Evolutionary conservation across 2,113 vertebrate species (phyloP).

Genomic region (Daboia siamensis): DNA sequence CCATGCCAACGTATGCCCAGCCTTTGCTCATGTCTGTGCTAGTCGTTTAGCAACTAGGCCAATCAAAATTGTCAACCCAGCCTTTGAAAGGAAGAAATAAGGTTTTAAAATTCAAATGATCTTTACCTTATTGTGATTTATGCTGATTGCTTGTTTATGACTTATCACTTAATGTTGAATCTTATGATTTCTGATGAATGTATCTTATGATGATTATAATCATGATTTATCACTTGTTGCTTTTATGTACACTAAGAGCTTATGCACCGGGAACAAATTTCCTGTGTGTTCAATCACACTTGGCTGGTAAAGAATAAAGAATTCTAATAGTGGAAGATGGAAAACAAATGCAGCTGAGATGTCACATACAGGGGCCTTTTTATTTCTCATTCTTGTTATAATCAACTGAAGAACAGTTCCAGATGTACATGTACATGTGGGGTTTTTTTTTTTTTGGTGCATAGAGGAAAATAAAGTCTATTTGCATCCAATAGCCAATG

Average conservation of each 20-base stretch:
- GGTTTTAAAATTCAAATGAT: constrained; percentile 15
- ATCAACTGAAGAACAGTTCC: not conserved
- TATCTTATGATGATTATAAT: not conserved
- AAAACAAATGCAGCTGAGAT: not conserved
- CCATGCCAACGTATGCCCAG: not conserved
- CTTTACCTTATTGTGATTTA: not conserved
- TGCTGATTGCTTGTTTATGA: not conserved
- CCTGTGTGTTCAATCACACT: not conserved
- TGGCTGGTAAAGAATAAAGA: not conserved
- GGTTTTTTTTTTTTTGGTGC: not conserved
- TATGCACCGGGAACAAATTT: not conserved
- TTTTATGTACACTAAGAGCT: not conserved
- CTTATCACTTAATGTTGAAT: not conserved
- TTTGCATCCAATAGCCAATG: not conserved
- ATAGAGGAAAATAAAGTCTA: not conserved
- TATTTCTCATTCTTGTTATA: not conserved
- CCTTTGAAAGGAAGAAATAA: not conserved
- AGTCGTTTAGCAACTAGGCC: not conserved
- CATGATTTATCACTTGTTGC: not conserved
- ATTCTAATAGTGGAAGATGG: not conserved
- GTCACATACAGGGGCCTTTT: not conserved
- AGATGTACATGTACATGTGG: not conserved
- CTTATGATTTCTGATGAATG: not conserved
- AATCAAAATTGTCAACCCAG: not conserved
- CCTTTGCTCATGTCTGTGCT: not conserved